Conservation (phyloP, 2,113 vertebrate genomes). For the Andinoacara biseriatus region DNA sequence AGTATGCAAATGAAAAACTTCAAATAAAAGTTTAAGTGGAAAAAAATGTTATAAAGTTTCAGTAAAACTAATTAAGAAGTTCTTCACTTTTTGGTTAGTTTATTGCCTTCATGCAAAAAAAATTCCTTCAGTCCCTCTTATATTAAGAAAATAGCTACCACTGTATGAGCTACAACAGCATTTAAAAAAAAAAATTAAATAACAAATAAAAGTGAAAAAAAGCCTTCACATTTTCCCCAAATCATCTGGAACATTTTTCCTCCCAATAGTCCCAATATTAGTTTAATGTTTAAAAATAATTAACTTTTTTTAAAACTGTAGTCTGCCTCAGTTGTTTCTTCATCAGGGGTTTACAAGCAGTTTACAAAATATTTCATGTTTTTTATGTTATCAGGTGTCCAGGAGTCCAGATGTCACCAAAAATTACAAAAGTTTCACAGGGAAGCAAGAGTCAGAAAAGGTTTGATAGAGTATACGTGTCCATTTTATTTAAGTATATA, state of each 20-base stretch:
- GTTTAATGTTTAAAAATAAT: too few relatives aligned
- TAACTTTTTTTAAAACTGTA: background rate
- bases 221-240: too few relatives aligned
- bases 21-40: too few relatives aligned
- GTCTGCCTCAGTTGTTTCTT: background rate
- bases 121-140: too few relatives aligned
- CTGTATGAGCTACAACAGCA: too few relatives aligned
- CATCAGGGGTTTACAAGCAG: too few relatives aligned
- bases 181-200: too few relatives aligned
- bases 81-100: rapidly evolving
- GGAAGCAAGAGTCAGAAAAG: background rate
- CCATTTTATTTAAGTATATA: background rate
- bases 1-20: too few relatives aligned
- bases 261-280: too few relatives aligned
- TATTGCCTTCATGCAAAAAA: background rate
- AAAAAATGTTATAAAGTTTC: background rate
- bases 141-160: too few relatives aligned
- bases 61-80: background rate
- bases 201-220: too few relatives aligned
- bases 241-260: too few relatives aligned
- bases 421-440: background rate
- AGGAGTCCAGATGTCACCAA: background rate
- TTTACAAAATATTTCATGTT: background rate
- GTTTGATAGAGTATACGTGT: background rate
- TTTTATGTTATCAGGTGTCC: background rate